A percentile compares a stretch with the other conserved stretches of the same genome.
Conservation (phyloP, 2,113 vertebrate genomes). For the Leptosomus discolor region DNA sequence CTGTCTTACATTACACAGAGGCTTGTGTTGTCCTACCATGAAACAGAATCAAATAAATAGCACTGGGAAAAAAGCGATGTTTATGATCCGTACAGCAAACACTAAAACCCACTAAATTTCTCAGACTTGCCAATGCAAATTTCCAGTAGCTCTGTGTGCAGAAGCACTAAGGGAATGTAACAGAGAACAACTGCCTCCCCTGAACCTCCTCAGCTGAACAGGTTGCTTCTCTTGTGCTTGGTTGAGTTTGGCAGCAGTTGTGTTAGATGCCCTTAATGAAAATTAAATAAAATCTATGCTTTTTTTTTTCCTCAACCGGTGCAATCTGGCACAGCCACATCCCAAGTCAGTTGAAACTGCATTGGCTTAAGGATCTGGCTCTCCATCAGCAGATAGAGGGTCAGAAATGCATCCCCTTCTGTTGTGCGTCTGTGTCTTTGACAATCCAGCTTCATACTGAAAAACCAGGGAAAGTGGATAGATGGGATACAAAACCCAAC, state of each 20-base stretch:
- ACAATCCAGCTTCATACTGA: neutral
- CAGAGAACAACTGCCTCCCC: neutral
- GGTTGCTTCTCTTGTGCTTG: neutral
- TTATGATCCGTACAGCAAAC: neutral
- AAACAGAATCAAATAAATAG: neutral
- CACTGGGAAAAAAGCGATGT: neutral
- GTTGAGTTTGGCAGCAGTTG: neutral
- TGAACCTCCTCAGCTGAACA: neutral
- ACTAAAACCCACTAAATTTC: neutral
- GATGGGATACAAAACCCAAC: neutral
- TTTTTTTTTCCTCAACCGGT: neutral
- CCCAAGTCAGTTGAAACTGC: neutral
- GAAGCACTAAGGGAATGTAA: neutral
- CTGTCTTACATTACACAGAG: neutral
- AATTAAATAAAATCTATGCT: neutral
- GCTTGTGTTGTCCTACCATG: neutral
- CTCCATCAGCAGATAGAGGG: neutral
- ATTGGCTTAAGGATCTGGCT: neutral
- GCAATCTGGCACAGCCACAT: neutral
- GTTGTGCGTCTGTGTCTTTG: fast-evolving
- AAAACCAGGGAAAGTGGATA: neutral
- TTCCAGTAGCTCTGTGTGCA: neutral
- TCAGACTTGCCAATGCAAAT: neutral
- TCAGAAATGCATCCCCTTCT: fast-evolving
- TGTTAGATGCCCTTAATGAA: neutral